phyloP scores from a whole-genome alignment of 2,113 vertebrate species.

The Rafetus swinhoei region DNA sequence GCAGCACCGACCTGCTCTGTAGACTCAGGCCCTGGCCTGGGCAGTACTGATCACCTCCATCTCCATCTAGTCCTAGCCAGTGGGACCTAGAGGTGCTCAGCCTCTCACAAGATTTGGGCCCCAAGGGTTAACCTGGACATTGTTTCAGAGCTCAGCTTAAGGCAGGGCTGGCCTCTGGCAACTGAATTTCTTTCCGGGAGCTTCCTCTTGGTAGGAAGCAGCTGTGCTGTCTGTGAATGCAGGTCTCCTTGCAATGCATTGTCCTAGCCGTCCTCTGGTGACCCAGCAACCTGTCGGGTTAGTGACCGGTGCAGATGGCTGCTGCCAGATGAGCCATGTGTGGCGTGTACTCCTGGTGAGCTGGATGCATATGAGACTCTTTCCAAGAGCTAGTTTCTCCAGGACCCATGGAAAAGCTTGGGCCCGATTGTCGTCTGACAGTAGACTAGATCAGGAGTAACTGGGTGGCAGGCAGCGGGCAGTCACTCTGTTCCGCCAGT shows the following conservation, averaged over 20 bases:
- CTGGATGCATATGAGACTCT: background rate
- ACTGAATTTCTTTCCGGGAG: background rate
- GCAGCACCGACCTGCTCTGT: background rate
- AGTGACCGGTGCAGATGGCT: background rate
- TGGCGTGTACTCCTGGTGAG: background rate
- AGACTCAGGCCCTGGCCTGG: background rate
- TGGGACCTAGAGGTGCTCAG: background rate
- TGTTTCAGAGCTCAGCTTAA: background rate
- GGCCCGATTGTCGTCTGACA: background rate
- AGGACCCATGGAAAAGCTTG: background rate
- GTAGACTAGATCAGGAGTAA: background rate
- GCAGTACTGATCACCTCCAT: background rate
- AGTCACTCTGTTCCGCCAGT: background rate
- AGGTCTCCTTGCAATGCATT: background rate
- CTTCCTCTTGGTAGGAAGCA: background rate
- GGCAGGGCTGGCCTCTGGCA: background rate
- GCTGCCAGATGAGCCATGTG: background rate
- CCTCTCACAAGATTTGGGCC: background rate
- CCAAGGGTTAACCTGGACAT: background rate
- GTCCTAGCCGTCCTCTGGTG: background rate
- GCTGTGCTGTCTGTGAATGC: background rate
- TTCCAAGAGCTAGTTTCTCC: background rate
- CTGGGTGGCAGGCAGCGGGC: background rate
- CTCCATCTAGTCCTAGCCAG: background rate
- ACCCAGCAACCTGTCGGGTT: background rate